Base-by-base conservation (phyloP, 23 tunicate species). In the Trididemnum clinides region DNA sequence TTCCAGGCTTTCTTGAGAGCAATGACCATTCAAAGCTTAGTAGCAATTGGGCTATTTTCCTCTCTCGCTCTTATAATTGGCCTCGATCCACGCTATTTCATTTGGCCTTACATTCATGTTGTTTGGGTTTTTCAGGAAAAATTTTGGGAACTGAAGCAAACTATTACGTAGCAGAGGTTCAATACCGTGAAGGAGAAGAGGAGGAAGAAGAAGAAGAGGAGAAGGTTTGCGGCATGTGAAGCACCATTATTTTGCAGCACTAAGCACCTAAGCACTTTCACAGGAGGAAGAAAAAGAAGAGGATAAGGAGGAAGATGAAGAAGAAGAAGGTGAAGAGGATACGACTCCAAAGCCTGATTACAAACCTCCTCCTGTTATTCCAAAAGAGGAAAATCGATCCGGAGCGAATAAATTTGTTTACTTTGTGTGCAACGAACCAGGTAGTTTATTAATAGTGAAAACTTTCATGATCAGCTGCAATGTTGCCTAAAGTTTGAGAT, bases 351-450 rank as follows among this genome's bases (percentile, higher is more conserved):
- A 96, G 65, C 92, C 99, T 4, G 91, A 88, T 73, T 96, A 64
- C 90, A 96, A 96, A 88, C 99, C 99, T 25, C 99, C 96, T 84
- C 90, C 92, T 18, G 96, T 91, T 0, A 91, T 96, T 38, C 99
- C 99, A n/a, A 90, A 90, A 44, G 99, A 96, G 72, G 99, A 96
- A 1, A 88, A 84, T 49, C 74, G 96, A 26, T 64, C 88, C 12
- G 99, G 99, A 26, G 50, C 93, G 34, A 96, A 96, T 88, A 96
- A 96, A 80, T 96, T 76, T 76, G 93, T 96, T 54, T 96, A 96
- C 81, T 96, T 96, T 39, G 99, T 96, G 28, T 96, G 99, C 72
- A 96, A 91, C 66, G 90, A 96, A 29, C 96, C 95, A 87, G 95
- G 99, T 86, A 21, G 23, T 50, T 21, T 44, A 7, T 15, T 10